Evolutionary conservation across 1,140 invertebrate genomes (phyloP).

Genomic region (Brachystomella parvula): DNA sequence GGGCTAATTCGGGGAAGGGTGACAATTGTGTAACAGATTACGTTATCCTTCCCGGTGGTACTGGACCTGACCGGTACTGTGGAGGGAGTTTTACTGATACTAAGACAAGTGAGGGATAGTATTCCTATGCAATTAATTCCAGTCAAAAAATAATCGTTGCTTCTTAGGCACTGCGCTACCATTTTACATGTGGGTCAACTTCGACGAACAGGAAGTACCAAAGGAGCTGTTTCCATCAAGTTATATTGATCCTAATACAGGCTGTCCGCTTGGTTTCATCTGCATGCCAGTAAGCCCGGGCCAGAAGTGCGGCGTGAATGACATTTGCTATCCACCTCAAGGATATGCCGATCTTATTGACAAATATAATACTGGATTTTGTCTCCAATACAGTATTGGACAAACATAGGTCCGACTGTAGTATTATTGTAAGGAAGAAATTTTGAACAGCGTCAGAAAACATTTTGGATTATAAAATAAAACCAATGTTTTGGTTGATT

Average conservation of each 20-base stretch:
- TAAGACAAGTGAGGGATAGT: background rate
- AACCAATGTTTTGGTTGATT: too few relatives aligned
- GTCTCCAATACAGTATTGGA: background rate
- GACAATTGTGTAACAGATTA: slow-evolving; percentile 1
- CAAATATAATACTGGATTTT: slow-evolving; percentile 2
- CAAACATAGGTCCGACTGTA: too few relatives aligned
- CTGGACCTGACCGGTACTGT: background rate
- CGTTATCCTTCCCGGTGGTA: background rate
- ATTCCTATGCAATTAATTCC: too few relatives aligned
- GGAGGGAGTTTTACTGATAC: background rate
- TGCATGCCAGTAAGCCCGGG: too few relatives aligned
- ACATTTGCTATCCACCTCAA: background rate
- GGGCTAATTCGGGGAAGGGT: background rate
- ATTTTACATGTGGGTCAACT: background rate
- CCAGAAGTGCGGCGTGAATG: background rate
- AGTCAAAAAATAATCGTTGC: too few relatives aligned
- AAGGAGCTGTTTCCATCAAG: background rate
- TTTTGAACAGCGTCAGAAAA: too few relatives aligned
- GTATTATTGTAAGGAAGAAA: too few relatives aligned
- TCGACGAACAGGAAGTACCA: background rate
- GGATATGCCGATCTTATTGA: background rate
- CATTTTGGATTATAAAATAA: too few relatives aligned
- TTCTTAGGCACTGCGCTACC: background rate
- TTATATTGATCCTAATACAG: background rate
- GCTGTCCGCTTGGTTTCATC: background rate